Base-by-base conservation (phyloP, 2,888 invertebrate species). In the Caenorhabditis imperialis region DNA sequence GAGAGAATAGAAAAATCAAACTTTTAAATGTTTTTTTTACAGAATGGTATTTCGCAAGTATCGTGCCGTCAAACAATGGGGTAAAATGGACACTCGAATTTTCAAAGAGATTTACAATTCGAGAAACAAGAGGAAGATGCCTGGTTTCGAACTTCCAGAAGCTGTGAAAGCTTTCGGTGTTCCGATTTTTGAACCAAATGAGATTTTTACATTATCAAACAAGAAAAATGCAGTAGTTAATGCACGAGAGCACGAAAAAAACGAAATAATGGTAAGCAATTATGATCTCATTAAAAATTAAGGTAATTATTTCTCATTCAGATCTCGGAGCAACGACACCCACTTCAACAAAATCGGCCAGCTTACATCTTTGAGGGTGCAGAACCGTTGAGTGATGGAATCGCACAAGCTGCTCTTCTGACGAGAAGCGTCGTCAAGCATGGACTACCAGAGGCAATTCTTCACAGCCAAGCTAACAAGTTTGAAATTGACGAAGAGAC, bases 311-410 rank as follows among this genome's bases (percentile, higher is more conserved):
- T 30, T 30, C 30, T 30, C 7, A 7, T 58, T 33, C 40, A 42
- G 40, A 61, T 79, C 45, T 25, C 82, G 3, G 62, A 62, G 16
- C 27, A 58, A 80, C 57, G 75, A 7, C 85, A 87, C 48, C 83
- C 82, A 6, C 72, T 85, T 7, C 84, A 81, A 58, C 79, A 87
- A 42, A 38, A 65, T 7, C 55, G 45, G 8, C 50, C 69, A 10
- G 79, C 79, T 14, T 79, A 75, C 18, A 44, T 88, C 10, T 88
- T 86, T 60, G 87, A 87, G 25, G 83, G 81, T 12, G 50, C 60
- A 0, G 79, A 83, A 38, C 79, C 84, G 16, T 73, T 87, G 76
- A 79, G 85, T 20, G 87, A 87, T 60, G 87, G 87, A 50, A 70
- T 85, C 33, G 82, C 82, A 10, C 82, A 80, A 45, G 87, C 87